These are phyloP conservation scores for Salvator merianae DNA, from an alignment of 2,113 vertebrate genomes.

Conservation along the genomic window DNA sequence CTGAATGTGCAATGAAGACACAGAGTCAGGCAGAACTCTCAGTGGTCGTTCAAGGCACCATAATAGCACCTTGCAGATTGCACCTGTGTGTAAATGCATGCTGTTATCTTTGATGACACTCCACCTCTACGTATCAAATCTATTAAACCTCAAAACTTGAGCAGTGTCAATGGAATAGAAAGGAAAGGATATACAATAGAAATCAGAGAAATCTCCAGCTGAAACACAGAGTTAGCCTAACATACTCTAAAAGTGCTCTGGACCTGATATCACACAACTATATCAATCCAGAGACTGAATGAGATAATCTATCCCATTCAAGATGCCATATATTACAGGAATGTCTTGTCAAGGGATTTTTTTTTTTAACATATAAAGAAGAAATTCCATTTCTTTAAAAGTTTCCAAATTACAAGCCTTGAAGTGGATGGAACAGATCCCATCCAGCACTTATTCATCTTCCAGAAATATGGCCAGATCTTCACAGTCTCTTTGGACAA, in stretches of 20 bases:
- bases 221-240: neutral
- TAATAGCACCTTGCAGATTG: too few relatives aligned
- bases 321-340: neutral
- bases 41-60: too few relatives aligned
- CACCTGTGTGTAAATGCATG: too few relatives aligned
- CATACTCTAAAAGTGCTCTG: neutral
- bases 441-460: neutral
- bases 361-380: neutral
- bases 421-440: neutral
- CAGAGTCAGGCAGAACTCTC: too few relatives aligned
- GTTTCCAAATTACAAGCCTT: neutral
- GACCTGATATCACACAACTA: neutral
- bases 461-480: too few relatives aligned
- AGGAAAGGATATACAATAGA: neutral
- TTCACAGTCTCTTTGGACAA: too few relatives aligned
- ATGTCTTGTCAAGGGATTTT: neutral
- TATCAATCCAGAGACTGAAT: too few relatives aligned
- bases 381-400: neutral
- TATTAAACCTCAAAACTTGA: neutral
- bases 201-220: neutral
- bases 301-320: too few relatives aligned
- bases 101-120: neutral
- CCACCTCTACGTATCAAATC: neutral
- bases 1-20: too few relatives aligned
- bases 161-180: neutral